phyloP scores from a whole-genome alignment of 2,113 vertebrate species.

The Ptyas mucosa region DNA sequence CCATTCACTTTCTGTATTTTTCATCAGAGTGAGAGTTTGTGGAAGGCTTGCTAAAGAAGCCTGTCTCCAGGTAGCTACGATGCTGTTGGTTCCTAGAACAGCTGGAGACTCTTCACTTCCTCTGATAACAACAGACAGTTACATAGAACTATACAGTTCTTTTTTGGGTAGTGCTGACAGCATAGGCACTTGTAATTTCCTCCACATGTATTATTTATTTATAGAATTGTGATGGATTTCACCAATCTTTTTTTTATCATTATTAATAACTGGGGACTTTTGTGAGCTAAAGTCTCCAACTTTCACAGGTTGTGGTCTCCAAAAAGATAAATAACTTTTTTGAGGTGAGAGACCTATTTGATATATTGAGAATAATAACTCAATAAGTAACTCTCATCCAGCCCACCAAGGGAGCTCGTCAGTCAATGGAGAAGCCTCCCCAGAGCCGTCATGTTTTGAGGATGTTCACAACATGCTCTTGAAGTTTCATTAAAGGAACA shows the following conservation, averaged over 20 bases:
- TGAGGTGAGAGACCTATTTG: background rate
- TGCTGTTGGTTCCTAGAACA: background rate
- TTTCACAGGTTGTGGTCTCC: background rate
- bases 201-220: background rate
- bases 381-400: background rate
- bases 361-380: background rate
- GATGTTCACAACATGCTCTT: background rate
- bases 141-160: background rate
- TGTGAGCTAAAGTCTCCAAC: background rate
- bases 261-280: background rate
- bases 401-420: background rate
- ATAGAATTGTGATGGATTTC: background rate
- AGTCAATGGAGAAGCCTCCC: background rate
- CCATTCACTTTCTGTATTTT: background rate
- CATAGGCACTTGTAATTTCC: background rate
- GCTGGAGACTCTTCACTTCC: background rate
- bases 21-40: background rate
- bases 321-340: background rate
- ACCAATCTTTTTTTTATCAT: background rate
- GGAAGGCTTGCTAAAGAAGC: background rate
- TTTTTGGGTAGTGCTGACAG: background rate
- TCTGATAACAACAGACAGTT: background rate
- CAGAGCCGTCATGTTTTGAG: background rate
- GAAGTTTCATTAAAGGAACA: background rate
- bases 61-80: background rate